Conservation (phyloP, 2,888 invertebrate genomes). For the Myathropa florea region DNA sequence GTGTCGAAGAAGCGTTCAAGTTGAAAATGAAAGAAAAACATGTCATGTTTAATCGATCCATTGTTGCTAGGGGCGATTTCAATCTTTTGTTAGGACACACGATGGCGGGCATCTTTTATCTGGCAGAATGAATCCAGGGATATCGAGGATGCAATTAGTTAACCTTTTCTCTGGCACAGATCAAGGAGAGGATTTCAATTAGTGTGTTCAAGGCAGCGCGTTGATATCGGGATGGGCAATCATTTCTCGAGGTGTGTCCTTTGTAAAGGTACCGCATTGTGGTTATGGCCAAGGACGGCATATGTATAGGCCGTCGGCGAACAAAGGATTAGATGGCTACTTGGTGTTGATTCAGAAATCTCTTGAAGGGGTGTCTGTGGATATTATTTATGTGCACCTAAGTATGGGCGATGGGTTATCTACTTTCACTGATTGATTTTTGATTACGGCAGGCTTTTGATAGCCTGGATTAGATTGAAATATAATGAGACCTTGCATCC, state of each 20-base stretch:
- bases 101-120: not conserved
- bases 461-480: not conserved
- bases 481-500: not conserved
- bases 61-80: constrained; percentile 8
- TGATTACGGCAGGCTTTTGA: not conserved
- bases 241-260: not conserved
- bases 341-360: not conserved
- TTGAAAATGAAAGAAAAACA: constrained; percentile 62
- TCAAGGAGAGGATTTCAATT: not conserved
- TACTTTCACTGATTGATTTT: not conserved
- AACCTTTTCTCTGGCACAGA: not conserved
- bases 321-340: not conserved
- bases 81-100: not conserved
- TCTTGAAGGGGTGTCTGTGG: not conserved
- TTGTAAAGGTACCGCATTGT: not conserved
- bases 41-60: constrained; percentile 38
- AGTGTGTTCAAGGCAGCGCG: not conserved
- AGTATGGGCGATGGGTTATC: too few relatives aligned
- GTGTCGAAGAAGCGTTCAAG: constrained; percentile 38
- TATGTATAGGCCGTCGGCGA: not conserved
- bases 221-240: not conserved
- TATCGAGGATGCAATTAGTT: not conserved
- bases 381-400: too few relatives aligned
- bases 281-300: not conserved
- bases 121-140: not conserved